These are phyloP conservation scores for Nymphalis urticae DNA, from an alignment of 2,888 invertebrate genomes.

Conservation along the genomic window DNA sequence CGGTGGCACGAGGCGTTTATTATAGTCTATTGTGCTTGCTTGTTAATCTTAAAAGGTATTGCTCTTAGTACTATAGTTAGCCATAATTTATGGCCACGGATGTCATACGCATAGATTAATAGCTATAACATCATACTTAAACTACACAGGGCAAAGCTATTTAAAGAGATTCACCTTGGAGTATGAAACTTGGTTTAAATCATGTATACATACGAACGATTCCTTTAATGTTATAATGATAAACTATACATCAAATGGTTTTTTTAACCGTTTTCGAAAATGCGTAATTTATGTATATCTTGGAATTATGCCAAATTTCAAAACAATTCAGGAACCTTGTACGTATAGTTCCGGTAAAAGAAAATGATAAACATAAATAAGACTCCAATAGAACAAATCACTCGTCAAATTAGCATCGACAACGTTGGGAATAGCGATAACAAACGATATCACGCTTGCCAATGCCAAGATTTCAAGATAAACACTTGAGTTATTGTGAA, in stretches of 20 bases:
- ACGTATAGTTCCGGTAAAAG: neutral
- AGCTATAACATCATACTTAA: conserved; percentile 3
- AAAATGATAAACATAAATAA: conserved; percentile 9
- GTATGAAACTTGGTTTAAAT: no score
- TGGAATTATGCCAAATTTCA: neutral
- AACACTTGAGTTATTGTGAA: conserved; percentile 14
- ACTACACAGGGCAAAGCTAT: neutral
- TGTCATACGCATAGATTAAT: conserved; percentile 11
- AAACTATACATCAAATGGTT: no score
- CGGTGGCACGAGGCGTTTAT: conserved; percentile 29
- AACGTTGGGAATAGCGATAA: conserved; percentile 11
- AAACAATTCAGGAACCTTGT: conserved; percentile 9
- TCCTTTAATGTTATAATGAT: no score
- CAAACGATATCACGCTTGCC: conserved; percentile 12
- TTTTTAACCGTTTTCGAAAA: neutral
- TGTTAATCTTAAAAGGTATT: conserved; percentile 21
- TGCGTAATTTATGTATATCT: neutral
- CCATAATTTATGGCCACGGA: conserved; percentile 13
- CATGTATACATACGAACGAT: no score
- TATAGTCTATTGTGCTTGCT: conserved; percentile 29
- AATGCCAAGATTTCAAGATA: conserved; percentile 25
- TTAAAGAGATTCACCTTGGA: neutral
- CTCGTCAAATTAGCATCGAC: conserved; percentile 15
- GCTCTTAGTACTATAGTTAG: conserved; percentile 15
- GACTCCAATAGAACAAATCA: conserved; percentile 17